Evolutionary conservation across 2,113 vertebrate species (phyloP), one percentile per base, ranked within the genome.

Genomic region (Tenebrosternarchus preto): DNA sequence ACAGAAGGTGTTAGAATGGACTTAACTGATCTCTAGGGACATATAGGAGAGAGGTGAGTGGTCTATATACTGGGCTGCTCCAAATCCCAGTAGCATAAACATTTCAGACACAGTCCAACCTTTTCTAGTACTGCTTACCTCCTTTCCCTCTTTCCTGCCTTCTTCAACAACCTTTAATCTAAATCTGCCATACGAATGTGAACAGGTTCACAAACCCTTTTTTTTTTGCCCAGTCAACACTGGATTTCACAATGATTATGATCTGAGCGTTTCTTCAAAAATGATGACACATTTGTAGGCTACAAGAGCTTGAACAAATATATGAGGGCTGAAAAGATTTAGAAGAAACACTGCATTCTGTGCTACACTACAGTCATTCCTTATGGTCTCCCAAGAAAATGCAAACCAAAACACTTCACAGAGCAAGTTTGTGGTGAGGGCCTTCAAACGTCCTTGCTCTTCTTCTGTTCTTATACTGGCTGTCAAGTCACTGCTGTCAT

Each of bases 1-100:
- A 57, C 29, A 43, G 64, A 39, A 68, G 64, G 22, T 57, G 50
- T 69, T 69, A 64, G 57, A 59, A 78, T 69, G 66, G 64, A 69
- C 59, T 76, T 76, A 64, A 76, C 64, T 29, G 64, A 39, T 57
- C 76, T 57, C 27, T 43, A 17, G 76, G 64, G 64, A 77, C 4
- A n/a, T 57, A 56, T 68, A 59, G 68, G 53, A 69, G 69, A 39
- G 31, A 59, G 11, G 17, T 69, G 50, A 20, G 19, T 22, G 22
- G 60, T 24, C 9, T 22, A 25, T 6, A 31, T 24, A 53, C 63
- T 39, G 25, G 29, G 31, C 31, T 22, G 36, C 27, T 7, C 19
- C 43, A 50, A 50, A 50, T 50, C 43, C 43, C 43, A 50, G 43
- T 12, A 50, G 43, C 12, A 50, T 9, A 50, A 50, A 50, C 43